Conservation (phyloP, 1,140 invertebrate genomes). For the Sminthurides bifidus region DNA sequence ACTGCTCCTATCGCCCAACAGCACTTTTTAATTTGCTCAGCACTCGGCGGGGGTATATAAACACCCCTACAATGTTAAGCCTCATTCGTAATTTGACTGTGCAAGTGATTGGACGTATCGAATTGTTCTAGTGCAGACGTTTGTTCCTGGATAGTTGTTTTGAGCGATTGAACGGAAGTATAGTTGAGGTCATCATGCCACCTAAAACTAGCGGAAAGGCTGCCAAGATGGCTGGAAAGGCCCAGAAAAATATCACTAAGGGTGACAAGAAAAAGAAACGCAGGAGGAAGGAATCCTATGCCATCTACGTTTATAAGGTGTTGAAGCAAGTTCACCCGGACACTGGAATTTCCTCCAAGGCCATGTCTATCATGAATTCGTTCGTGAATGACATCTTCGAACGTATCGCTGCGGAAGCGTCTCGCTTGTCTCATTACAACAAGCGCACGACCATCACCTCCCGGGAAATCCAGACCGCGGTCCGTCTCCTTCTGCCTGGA, state of each 20-base stretch:
- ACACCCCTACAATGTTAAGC: no score
- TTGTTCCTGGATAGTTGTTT: no score
- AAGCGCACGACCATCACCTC: constrained; percentile 43
- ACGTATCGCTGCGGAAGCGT: constrained; percentile 53
- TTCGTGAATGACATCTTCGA: constrained; percentile 59
- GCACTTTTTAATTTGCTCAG: no score
- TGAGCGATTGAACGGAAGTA: no score
- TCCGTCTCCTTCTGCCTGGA: constrained; percentile 1
- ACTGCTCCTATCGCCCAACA: no score
- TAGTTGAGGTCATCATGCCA: constrained; percentile 11
- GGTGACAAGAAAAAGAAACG: constrained; percentile 41
- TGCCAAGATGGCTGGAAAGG: constrained; percentile 35
- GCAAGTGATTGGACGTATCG: no score
- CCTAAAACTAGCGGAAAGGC: constrained; percentile 30
- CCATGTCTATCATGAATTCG: constrained; percentile 54
- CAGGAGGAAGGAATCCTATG: constrained; percentile 53
- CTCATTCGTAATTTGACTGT: no score
- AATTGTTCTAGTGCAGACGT: no score
- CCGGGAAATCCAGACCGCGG: no score
- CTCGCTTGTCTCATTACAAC: constrained; percentile 56
- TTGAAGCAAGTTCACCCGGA: constrained; percentile 59
- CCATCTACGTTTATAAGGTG: constrained; percentile 57
- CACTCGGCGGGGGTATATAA: no score
- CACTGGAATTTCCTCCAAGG: no score
- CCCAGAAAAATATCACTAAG: constrained; percentile 33